A percentile compares a stretch with the other conserved stretches of the same genome.
Conservation (phyloP, 2,888 invertebrate genomes). For the Eristalinus aeneus region DNA sequence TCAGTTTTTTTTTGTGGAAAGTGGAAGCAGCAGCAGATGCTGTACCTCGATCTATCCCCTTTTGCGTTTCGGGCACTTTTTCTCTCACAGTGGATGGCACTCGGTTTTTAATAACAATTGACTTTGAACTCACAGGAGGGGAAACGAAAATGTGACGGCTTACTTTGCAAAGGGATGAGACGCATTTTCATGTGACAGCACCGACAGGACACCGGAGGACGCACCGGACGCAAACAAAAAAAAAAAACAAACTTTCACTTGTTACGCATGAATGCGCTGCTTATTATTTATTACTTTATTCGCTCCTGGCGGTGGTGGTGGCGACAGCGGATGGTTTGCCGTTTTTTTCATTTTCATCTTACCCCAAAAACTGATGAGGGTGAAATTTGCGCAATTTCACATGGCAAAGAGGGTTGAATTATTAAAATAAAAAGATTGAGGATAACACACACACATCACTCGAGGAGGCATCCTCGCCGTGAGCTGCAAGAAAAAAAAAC, state of each 20-base stretch:
- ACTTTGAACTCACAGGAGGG: slow-evolving; percentile 3
- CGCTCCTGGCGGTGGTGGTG: background rate
- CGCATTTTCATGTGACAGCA: slow-evolving; percentile 61
- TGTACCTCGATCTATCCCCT: slow-evolving; percentile 10
- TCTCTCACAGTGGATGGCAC: slow-evolving; percentile 3
- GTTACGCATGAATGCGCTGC: slow-evolving; percentile 67
- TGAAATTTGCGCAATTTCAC: slow-evolving; percentile 65
- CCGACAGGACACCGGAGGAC: slow-evolving; percentile 46
- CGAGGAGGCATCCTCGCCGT: background rate
- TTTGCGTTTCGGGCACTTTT: slow-evolving; percentile 1
- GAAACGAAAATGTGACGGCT: slow-evolving; percentile 33
- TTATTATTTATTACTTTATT: slow-evolving; percentile 67
- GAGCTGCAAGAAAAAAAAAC: slow-evolving; percentile 3
- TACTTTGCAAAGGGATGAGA: slow-evolving; percentile 30
- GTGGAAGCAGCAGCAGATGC: slow-evolving; percentile 64
- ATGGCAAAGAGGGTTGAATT: slow-evolving; percentile 64
- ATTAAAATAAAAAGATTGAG: slow-evolving; percentile 64
- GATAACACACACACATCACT: slow-evolving; percentile 8
- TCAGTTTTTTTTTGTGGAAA: slow-evolving; percentile 59
- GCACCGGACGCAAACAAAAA: background rate
- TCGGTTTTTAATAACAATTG: slow-evolving; percentile 52
- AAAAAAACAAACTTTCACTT: slow-evolving; percentile 56
- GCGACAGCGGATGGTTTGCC: background rate
- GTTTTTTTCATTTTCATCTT: background rate
- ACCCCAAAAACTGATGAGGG: slow-evolving; percentile 35